phyloP scores from a whole-genome alignment of 2,888 invertebrate species.

The Stenoptilia bipunctidactyla region DNA sequence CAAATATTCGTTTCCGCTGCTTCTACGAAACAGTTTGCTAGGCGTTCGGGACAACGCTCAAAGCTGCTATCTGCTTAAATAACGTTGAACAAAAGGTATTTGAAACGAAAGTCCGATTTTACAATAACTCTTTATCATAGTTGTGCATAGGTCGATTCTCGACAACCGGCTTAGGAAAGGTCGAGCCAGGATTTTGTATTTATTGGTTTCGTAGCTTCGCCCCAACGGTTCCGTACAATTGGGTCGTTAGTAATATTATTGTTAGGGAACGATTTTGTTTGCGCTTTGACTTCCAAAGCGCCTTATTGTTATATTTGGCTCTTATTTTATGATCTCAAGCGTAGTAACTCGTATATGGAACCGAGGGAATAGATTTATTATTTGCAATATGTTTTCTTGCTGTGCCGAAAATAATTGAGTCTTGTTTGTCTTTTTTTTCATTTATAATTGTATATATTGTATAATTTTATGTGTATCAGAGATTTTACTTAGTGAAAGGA shows the following conservation, averaged over 20 bases:
- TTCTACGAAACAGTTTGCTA: too few species aligned
- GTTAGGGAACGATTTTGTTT: constrained; percentile 64
- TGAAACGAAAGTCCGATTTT: constrained; percentile 29
- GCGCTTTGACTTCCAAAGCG: constrained; percentile 61
- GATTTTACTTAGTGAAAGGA: too few species aligned
- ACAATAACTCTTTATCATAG: constrained; percentile 1
- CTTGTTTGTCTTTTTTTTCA: too few species aligned
- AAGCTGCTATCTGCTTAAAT: constrained; percentile 30
- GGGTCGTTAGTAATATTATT: constrained; percentile 69
- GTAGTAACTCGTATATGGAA: constrained; percentile 16
- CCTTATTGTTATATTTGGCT: constrained; percentile 59
- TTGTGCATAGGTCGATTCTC: neutral
- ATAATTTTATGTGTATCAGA: too few species aligned
- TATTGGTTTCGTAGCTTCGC: constrained; percentile 57
- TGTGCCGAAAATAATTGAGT: too few species aligned
- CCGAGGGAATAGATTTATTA: too few species aligned
- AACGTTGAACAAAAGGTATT: constrained; percentile 37
- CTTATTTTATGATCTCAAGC: constrained; percentile 36
- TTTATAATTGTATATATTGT: too few species aligned
- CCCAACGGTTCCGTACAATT: constrained; percentile 63
- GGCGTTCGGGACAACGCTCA: neutral
- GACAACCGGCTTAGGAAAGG: constrained; percentile 26
- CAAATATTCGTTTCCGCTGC: too few species aligned
- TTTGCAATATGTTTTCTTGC: too few species aligned
- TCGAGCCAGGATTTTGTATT: constrained; percentile 58